phyloP scores from a whole-genome alignment of 1,140 invertebrate species.

The Caenorhabditis latens region DNA sequence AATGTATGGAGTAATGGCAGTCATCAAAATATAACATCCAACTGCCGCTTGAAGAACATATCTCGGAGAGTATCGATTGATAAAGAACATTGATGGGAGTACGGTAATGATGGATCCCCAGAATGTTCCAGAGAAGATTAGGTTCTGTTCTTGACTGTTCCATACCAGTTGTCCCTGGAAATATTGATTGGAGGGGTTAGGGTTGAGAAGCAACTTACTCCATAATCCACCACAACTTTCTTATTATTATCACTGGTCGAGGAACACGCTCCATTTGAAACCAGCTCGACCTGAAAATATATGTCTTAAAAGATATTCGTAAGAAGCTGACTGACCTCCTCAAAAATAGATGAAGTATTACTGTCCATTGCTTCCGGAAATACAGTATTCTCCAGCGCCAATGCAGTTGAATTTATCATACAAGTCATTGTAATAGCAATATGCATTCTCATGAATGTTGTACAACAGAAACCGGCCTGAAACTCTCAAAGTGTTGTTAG shows the following conservation, averaged over 20 bases:
- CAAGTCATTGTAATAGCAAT: conserved; percentile 71
- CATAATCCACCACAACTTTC: conserved; percentile 69
- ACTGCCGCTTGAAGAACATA: conserved; percentile 60
- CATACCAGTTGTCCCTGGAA: conserved; percentile 67
- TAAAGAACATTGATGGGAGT: conserved; percentile 66
- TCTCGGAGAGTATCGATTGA: conserved; percentile 64
- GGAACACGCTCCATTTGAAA: not conserved
- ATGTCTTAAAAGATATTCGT: too few relatives aligned
- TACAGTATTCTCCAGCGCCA: conserved; percentile 11
- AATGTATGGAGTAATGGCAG: conserved; percentile 66
- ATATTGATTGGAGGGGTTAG: not conserved
- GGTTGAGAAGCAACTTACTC: conserved; percentile 62
- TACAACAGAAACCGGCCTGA: conserved; percentile 64
- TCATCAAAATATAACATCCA: conserved; percentile 63
- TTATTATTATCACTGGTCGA: not conserved
- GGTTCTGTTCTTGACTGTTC: conserved; percentile 65
- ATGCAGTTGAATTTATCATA: conserved; percentile 71
- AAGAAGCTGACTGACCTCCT: not conserved
- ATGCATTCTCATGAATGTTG: conserved; percentile 70
- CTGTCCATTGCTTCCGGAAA: not conserved
- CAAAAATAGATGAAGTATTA: not conserved
- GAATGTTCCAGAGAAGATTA: conserved; percentile 69
- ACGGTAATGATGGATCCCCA: conserved; percentile 67
- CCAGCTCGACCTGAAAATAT: not conserved
- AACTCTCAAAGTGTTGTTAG: not conserved